A percentile compares a stretch with the other conserved stretches of the same genome.
These are phyloP conservation scores for Onychostoma macrolepis DNA, from an alignment of 2,113 vertebrate genomes.

Conservation along the genomic window DNA sequence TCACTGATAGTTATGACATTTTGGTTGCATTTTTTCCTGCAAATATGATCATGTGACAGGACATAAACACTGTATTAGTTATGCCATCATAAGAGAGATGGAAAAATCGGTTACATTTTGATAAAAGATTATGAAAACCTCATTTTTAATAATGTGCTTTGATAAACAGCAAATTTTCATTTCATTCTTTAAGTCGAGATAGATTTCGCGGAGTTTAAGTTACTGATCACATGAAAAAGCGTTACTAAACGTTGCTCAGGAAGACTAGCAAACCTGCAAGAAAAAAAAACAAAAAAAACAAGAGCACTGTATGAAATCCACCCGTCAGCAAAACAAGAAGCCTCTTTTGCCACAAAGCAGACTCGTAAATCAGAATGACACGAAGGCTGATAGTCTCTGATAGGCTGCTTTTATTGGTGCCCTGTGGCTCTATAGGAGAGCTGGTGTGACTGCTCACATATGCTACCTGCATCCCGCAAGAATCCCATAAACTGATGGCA, in stretches of 20 bases:
- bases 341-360: slow-evolving; percentile 45
- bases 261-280: slow-evolving; percentile 35
- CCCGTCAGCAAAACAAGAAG: slow-evolving; percentile 57
- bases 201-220: background rate
- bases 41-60: too few relatives aligned
- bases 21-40: too few relatives aligned
- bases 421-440: slow-evolving; percentile 48
- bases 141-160: background rate
- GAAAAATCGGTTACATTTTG: too few relatives aligned
- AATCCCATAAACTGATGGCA: slow-evolving; percentile 14
- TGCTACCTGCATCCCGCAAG: slow-evolving; percentile 40
- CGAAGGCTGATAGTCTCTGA: slow-evolving; percentile 53
- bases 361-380: slow-evolving; percentile 57
- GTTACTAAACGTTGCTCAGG: background rate
- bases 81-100: background rate
- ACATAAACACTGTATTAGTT: background rate
- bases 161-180: background rate
- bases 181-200: background rate
- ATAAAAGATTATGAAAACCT: too few relatives aligned
- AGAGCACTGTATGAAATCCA: slow-evolving; percentile 58
- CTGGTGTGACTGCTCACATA: slow-evolving; percentile 42
- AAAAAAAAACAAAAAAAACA: background rate
- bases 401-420: slow-evolving; percentile 51
- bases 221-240: background rate
- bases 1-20: too few relatives aligned